Evolutionary conservation across 1,140 invertebrate genomes (phyloP), one percentile per base, ranked within the genome.

Genomic region (Bilobella aurantiaca): DNA sequence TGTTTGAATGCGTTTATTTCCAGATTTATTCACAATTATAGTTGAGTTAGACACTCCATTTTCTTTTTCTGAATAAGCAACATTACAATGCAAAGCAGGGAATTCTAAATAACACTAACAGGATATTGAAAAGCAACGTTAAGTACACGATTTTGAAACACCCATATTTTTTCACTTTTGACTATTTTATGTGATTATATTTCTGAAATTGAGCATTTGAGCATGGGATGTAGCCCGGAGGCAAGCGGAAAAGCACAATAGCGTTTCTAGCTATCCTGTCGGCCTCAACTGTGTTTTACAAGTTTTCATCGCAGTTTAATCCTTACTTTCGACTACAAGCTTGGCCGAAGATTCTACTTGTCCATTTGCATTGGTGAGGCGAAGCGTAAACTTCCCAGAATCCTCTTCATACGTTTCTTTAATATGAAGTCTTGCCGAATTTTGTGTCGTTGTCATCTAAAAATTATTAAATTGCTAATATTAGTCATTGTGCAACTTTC

Each of bases 281-380:
- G n/a, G n/a, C n/a, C n/a, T n/a, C n/a, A n/a, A n/a, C n/a, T n/a
- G n/a, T n/a, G n/a, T 37, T 34, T 64, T 30, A 12, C 46, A 23
- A 21, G 47, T 1, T 47, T 61, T 57, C 28, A 31, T 25, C n/a
- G n/a, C n/a, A n/a, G n/a, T n/a, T 57, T 86, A 91, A 82, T 88
- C 87, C 91, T 93, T 93, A 96, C 93, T 94, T 93, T 93, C 91
- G 80, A 96, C 92, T 81, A 88, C 89, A 81, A 98, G 86, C 80
- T 88, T 89, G 73, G 91, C 91, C 73, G 88, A 92, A 56, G 89
- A 89, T 82, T 94, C 89, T 74, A 90, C 89, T 79, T 91, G 90
- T 77, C 93, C 93, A 74, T 88, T 89, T 65, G 88, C 85, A 69
- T 92, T 93, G 63, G 89, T 90, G 34, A 91, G 91, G 71, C 89